phyloP scores from a whole-genome alignment of 2,888 invertebrate genomes.

The Erebia palarica region DNA sequence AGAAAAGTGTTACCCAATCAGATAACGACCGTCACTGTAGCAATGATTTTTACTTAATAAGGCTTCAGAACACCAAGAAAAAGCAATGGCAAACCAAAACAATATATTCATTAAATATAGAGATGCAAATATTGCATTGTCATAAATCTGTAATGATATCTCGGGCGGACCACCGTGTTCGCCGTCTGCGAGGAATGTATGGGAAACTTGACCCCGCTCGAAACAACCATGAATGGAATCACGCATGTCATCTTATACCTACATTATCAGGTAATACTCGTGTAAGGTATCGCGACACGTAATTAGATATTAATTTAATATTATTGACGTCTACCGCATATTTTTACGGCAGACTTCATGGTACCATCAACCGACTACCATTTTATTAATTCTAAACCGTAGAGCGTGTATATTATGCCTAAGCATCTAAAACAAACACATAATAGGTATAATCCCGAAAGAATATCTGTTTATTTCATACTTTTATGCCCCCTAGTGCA shows the following conservation, averaged over 20 bases:
- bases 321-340: constrained; percentile 8
- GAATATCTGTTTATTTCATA: not conserved
- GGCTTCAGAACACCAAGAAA: not conserved
- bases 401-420: not conserved
- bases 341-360: not conserved
- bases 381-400: not conserved
- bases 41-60: no score
- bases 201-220: constrained; percentile 59
- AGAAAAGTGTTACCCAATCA: no score
- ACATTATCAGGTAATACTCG: constrained; percentile 20
- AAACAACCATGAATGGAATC: constrained; percentile 52
- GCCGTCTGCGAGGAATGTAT: constrained; percentile 58
- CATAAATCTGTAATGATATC: constrained; percentile 35
- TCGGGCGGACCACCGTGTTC: constrained; percentile 54
- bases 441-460: no score
- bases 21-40: no score
- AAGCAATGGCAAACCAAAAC: not conserved
- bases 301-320: constrained; percentile 11
- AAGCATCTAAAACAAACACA: no score
- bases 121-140: constrained; percentile 32
- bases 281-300: constrained; percentile 6
- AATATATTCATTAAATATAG: not conserved
- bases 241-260: constrained; percentile 39
- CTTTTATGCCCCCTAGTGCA: no score
- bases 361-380: not conserved